Evolutionary conservation across 2,888 invertebrate species (phyloP).

Genomic region (Cephus pulcher): DNA sequence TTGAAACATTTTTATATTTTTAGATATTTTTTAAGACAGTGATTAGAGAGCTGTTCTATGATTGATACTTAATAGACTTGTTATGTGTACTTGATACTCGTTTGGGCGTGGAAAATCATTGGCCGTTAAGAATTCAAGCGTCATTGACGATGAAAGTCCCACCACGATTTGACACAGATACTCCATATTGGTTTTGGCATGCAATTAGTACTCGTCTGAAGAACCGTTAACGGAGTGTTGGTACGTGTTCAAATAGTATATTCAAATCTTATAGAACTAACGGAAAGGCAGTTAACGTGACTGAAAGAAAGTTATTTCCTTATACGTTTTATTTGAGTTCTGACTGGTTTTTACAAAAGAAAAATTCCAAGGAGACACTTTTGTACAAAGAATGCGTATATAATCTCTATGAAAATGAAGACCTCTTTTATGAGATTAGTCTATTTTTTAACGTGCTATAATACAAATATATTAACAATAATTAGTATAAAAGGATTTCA

Average conservation of each 20-base stretch:
- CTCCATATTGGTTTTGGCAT: constrained; percentile 14
- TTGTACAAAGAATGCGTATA: not conserved
- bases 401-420: not conserved
- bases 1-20: too few species aligned
- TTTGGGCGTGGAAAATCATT: not conserved
- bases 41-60: not conserved
- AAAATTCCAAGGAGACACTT: not conserved
- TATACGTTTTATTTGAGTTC: not conserved
- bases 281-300: not conserved
- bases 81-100: not conserved
- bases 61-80: not conserved
- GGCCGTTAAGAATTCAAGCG: not conserved
- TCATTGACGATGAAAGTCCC: not conserved
- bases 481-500: not conserved
- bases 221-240: constrained; percentile 23
- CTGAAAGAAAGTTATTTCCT: not conserved
- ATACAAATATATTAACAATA: not conserved
- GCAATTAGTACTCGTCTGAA: constrained; percentile 29
- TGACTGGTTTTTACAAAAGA: not conserved
- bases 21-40: too few species aligned
- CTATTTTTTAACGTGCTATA: not conserved
- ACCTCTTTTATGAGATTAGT: not conserved
- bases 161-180: constrained; percentile 3
- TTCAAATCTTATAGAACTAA: constrained; percentile 1
- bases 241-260: not conserved